Evolutionary conservation across 2,888 invertebrate genomes (phyloP).

Genomic region (Sacculina carcini): DNA sequence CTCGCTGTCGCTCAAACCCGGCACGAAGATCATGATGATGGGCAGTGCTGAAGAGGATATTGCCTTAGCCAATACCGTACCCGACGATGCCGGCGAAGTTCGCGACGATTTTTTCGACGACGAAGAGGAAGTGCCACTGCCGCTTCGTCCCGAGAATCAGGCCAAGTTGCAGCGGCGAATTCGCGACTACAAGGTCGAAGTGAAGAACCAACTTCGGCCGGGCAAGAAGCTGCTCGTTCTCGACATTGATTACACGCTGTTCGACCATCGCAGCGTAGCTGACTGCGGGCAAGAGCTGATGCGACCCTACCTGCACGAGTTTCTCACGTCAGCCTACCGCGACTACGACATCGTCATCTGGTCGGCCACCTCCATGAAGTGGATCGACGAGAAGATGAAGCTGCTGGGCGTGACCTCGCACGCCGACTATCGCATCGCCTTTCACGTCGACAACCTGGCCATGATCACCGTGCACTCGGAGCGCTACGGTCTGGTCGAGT

Average conservation of each 20-base stretch:
- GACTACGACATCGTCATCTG: slow-evolving; percentile 91
- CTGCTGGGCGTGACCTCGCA: slow-evolving; percentile 59
- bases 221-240: slow-evolving; percentile 72
- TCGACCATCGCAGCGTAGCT: slow-evolving; percentile 79
- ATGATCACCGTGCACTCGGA: slow-evolving; percentile 84
- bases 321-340: slow-evolving; percentile 51
- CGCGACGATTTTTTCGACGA: slow-evolving; percentile 78
- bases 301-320: slow-evolving; percentile 85
- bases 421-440: slow-evolving; percentile 65
- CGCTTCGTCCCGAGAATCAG: slow-evolving; percentile 31
- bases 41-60: slow-evolving; percentile 81
- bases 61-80: slow-evolving; percentile 49
- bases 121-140: slow-evolving; percentile 41
- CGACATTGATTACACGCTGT: slow-evolving; percentile 87
- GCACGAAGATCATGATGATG: slow-evolving; percentile 73
- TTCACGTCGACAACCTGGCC: slow-evolving; percentile 66
- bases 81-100: slow-evolving; percentile 55
- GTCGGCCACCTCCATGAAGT: slow-evolving; percentile 96
- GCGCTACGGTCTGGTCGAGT: slow-evolving; percentile 73
- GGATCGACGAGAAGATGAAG: slow-evolving; percentile 94
- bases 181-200: slow-evolving; percentile 23
- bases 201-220: slow-evolving; percentile 50
- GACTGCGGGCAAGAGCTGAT: slow-evolving; percentile 67
- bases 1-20: background rate
- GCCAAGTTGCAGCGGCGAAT: slow-evolving; percentile 36